Base-by-base conservation (phyloP, 2,797 vertebrate species). In the Garrulus glandarius region DNA sequence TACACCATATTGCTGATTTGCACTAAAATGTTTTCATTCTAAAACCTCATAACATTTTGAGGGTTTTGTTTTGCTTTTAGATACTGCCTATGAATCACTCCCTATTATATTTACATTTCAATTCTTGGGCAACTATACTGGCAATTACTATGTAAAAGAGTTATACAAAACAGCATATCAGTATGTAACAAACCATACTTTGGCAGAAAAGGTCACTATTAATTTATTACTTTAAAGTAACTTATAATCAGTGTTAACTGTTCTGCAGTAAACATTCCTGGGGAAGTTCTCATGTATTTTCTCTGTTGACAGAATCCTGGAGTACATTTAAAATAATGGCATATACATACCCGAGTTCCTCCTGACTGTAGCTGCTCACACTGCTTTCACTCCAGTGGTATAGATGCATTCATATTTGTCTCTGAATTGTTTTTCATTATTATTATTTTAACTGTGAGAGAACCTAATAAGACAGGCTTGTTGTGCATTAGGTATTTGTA, bases 191-290 rank as follows among this genome's bases (percentile, higher is more conserved):
- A 85, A 90, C 59, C 69, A 34, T 59, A 75, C 15, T 88, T 92
- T 78, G 65, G 87, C 67, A 94, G 61, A 84, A 68, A 90, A 85
- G 72, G 87, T 84, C 85, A 88, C 50, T 80, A 81, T 75, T 92
- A 84, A 95, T 90, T 93, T 88, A 95, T 92, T 93, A 69, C 39
- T 90, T 88, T 82, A 82, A 90, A 92, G 43, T 56, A 90, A 84
- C 36, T 55, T 74, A 49, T 30, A 92, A 86, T 65, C 63, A 83
- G 21, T n/a, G 18, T 76, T 78, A 93, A 61, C 46, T 59, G 26
- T 34, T 95, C 41, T 72, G 26, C 78, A 75, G n/a, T 32, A 85
- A 85, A 69, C 24, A 69, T 39, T 79, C 20, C n/a, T 69, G 16
- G 30, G 11, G 55, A 95, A 67, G 64, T 29, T 81, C 50, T 88